Evolutionary conservation across 2,888 invertebrate genomes (phyloP), one percentile per base, ranked within the genome.

Genomic region (Poecilobothrus nobilitatus): DNA sequence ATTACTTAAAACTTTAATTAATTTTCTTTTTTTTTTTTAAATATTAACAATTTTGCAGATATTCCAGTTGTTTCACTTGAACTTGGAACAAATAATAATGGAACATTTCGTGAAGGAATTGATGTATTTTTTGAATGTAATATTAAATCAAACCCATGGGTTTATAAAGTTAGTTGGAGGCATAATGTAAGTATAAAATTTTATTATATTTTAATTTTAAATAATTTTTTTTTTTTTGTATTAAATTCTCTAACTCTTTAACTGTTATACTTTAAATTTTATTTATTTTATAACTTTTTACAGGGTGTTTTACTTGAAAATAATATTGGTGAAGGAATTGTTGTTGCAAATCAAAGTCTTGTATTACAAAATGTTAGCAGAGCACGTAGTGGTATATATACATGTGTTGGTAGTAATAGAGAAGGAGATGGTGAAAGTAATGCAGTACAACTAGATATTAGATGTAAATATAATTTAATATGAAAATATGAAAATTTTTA

Each of bases 101-200:
- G 91, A 1, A 88, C 88, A 74, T 91, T 95, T 76, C 90, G 90
- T 75, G 94, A 94, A 81, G 93, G 92, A 9, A 91, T 91, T 71
- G 94, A 94, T 79, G 93, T 94, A 15, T 94, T 93, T 84, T 94
- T 94, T 79, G 94, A 94, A 80, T 94, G 94, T 84, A 91, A 89
- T 80, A 92, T 94, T 76, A 91, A 90, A 79, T 91, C 94, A 27
- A 94, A 94, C 83, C 94, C 94, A 0, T 91, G 89, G 88, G 88
- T 90, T 68, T 88, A 88, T 78, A 88, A 88, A 84, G 89, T 91
- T 75, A 88, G 88, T 76, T 91, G 91, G 91, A 84, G 87, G 76
- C 89, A 90, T 77, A 89, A 90, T 79, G 90, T 90, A 83, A 87
- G 87, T 85, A 72, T 66, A 69, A 21, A 34, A 9, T 20, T 64